Base-by-base conservation (phyloP, 2,888 invertebrate species). In the Hyposoter didymator region DNA sequence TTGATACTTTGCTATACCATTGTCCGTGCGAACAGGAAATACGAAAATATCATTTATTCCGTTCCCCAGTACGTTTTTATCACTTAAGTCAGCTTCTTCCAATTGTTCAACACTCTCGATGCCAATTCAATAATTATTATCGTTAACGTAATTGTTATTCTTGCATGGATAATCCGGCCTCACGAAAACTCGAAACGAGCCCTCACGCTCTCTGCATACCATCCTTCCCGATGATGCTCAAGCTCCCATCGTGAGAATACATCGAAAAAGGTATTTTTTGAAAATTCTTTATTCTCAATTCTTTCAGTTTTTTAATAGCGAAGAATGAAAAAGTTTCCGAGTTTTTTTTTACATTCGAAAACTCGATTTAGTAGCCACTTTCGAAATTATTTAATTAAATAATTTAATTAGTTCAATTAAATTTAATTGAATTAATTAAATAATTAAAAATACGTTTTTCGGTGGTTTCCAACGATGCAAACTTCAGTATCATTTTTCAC, bases 1-100 rank as follows among this genome's bases (percentile, higher is more conserved):
- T 85, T 85, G 80, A 85, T 83, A 85, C 85, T 85, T 85, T 85
- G 85, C 85, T 85, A 83, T 83, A 83, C 64, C 17, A 62, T 84
- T 67, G 66, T 52, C 35, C 62, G 69, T 64, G 62, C 39, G 59
- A 62, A 39, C 47, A 72, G 66, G 45, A 70, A 80, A 70, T 47
- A 70, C 17, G 19, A 74, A 67, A 74, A 67, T 55, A 35, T 52
- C 55, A 35, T 35, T 17, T 72, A 12, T 52, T 78, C 19, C 14
- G 64, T 66, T 76, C 47, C 67, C 55, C 74, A 12, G 10, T 67
- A n/a, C 6, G 39, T 43, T 74, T 80, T 78, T 47, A 52, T 73
- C 43, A 17, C 28, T 67, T 67, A 75, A 75, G 72, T 76, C 75
- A 80, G 66, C 76, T 83, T 73, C 83, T 79, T 80, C 85, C 85